Conservation (phyloP, 92 coral and sea anemone species). For the Porites rus region DNA sequence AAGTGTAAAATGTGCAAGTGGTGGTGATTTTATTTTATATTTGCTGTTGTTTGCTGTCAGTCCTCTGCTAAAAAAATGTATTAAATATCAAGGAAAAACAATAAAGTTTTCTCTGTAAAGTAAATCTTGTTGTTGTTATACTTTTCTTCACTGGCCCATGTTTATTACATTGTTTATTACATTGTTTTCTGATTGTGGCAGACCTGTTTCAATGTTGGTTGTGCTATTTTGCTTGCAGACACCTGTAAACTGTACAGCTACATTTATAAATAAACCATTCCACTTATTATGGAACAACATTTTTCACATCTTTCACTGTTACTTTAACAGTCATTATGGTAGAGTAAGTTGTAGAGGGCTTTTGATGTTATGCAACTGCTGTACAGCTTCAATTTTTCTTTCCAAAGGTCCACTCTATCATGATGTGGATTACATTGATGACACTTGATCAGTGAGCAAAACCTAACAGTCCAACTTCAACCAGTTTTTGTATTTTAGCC, state of each 20-base stretch:
- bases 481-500: constrained; percentile 72
- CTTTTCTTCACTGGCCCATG: background rate
- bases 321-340: too few relatives aligned
- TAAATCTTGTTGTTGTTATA: background rate
- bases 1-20: background rate
- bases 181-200: too few relatives aligned
- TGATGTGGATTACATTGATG: background rate
- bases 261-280: too few relatives aligned
- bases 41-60: background rate
- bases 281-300: too few relatives aligned
- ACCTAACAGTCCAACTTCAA: constrained; percentile 82
- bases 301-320: too few relatives aligned
- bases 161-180: too few relatives aligned
- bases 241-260: too few relatives aligned
- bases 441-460: constrained; percentile 30
- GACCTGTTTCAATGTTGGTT: too few relatives aligned
- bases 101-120: background rate
- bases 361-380: too few relatives aligned
- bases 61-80: background rate
- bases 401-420: background rate
- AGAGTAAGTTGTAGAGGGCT: too few relatives aligned
- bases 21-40: background rate
- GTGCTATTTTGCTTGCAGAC: too few relatives aligned
- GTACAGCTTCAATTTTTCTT: too few relatives aligned
- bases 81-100: background rate